Conservation (phyloP, 2,888 invertebrate species). For the Tricholauxania praeusta region DNA sequence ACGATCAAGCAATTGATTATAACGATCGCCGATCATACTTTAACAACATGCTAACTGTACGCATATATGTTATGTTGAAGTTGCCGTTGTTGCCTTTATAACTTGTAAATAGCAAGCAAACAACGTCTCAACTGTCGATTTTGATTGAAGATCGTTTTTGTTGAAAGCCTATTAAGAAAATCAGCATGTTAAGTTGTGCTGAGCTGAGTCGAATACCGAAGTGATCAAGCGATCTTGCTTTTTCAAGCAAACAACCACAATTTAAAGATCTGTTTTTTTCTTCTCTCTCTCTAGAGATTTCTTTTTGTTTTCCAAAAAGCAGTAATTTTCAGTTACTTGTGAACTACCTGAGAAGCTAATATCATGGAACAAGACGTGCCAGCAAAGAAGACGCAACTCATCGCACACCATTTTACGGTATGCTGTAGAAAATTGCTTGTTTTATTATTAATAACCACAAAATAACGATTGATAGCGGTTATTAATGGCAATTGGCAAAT, state of each 20-base stretch:
- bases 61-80: constrained; percentile 44
- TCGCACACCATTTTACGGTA: constrained; percentile 4
- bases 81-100: constrained; percentile 24
- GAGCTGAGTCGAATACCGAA: constrained; percentile 25
- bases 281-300: constrained; percentile 15
- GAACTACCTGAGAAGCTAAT: constrained; percentile 66
- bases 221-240: constrained; percentile 40
- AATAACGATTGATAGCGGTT: constrained; percentile 23
- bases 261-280: constrained; percentile 12
- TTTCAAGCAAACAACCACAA: not conserved
- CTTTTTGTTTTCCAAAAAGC: constrained; percentile 39
- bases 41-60: constrained; percentile 66
- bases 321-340: constrained; percentile 66
- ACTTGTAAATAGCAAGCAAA: constrained; percentile 1
- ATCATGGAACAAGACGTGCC: constrained; percentile 45
- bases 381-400: constrained; percentile 11
- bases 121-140: constrained; percentile 35
- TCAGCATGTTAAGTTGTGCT: constrained; percentile 42
- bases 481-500: constrained; percentile 28
- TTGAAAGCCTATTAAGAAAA: constrained; percentile 64
- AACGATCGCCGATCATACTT: constrained; percentile 66
- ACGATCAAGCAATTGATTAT: constrained; percentile 68
- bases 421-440: constrained; percentile 25
- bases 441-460: constrained; percentile 31
- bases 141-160: constrained; percentile 45